A percentile compares a stretch with the other conserved stretches of the same genome.
Evolutionary conservation across 2,113 vertebrate species (phyloP).

Genomic region (Uria aalge): DNA sequence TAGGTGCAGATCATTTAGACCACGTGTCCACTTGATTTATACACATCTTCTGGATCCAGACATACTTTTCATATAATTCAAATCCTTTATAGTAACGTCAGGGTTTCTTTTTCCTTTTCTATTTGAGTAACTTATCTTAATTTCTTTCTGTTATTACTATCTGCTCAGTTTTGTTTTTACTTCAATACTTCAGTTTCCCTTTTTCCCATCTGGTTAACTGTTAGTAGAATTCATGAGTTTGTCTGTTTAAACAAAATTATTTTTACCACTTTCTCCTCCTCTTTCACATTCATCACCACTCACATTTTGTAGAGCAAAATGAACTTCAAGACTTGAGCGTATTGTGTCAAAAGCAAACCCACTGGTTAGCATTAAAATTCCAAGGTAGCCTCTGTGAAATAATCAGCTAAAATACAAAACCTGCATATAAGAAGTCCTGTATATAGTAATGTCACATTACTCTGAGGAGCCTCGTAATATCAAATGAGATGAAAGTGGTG

Average conservation of each 20-base stretch:
- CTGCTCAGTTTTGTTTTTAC: background rate
- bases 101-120: background rate
- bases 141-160: background rate
- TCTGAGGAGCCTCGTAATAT: background rate
- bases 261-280: background rate
- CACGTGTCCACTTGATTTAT: background rate
- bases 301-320: background rate
- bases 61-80: background rate
- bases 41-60: background rate
- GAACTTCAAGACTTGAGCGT: background rate
- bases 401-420: background rate
- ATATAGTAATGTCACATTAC: background rate
- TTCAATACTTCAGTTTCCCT: background rate
- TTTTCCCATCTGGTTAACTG: background rate
- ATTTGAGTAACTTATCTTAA: background rate
- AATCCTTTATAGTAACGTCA: background rate
- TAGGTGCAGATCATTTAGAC: background rate
- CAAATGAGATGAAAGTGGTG: background rate
- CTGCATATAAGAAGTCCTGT: background rate
- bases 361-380: background rate
- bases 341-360: background rate
- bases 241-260: background rate
- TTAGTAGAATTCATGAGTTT: background rate
- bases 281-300: background rate
- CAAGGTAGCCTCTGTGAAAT: background rate